Percentiles rank a stretch among this genome's conserved stretches.
phyloP scores from a whole-genome alignment of 2,113 vertebrate species.

The Eulemur rufifrons region DNA sequence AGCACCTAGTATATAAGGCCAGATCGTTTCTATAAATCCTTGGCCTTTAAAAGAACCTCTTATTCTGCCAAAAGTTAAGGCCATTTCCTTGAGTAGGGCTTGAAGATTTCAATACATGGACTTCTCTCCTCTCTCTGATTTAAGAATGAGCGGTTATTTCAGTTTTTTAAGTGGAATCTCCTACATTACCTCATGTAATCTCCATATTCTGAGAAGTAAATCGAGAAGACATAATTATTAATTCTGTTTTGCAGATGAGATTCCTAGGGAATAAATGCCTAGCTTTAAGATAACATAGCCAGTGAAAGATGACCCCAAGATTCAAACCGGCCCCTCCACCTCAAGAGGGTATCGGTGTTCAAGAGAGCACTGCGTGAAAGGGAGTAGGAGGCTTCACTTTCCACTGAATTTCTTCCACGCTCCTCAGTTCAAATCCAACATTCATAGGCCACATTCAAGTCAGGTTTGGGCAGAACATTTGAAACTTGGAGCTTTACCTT shows the following conservation, averaged over 20 bases:
- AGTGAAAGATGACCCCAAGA: not conserved
- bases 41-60: not conserved
- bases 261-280: not conserved
- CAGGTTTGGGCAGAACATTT: not conserved
- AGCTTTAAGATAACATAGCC: not conserved
- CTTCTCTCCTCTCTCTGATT: not conserved
- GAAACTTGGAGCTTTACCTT: not conserved
- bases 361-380: not conserved
- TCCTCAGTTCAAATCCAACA: not conserved
- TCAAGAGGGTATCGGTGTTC: not conserved
- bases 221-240: not conserved
- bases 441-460: not conserved
- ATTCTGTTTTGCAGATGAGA: not conserved
- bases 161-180: not conserved
- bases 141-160: not conserved
- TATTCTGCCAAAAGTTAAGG: not conserved
- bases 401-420: not conserved
- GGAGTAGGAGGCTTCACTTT: not conserved
- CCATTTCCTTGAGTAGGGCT: not conserved
- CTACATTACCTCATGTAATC: not conserved
- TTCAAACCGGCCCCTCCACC: not conserved
- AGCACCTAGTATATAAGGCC: not conserved
- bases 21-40: not conserved
- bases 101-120: not conserved
- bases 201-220: constrained; percentile 9